Evolutionary conservation across 1,140 invertebrate species (phyloP).

Genomic region (Nasonia giraulti): DNA sequence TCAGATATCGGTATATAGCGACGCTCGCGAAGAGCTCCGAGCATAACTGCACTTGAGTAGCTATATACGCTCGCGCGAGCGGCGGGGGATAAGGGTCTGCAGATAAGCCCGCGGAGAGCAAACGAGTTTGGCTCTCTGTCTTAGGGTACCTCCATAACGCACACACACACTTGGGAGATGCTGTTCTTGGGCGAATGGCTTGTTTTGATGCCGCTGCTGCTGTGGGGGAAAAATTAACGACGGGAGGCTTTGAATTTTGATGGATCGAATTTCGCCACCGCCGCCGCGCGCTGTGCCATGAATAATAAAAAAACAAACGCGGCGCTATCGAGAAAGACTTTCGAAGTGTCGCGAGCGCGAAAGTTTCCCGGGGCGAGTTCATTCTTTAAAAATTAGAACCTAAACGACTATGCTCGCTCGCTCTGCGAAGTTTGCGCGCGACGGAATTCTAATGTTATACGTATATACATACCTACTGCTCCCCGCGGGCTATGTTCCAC

Average conservation of each 20-base stretch:
- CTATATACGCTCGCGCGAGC: background rate
- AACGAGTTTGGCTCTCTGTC: conserved; percentile 15
- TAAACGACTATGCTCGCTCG: background rate
- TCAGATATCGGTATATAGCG: conserved; percentile 34
- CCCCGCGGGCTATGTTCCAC: no score
- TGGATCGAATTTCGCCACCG: background rate
- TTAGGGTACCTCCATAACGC: no score
- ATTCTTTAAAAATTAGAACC: background rate
- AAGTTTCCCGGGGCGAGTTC: no score
- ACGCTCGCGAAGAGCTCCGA: background rate
- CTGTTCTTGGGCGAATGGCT: background rate
- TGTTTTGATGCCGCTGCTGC: conserved; percentile 11
- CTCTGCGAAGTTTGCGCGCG: background rate
- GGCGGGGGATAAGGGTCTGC: conserved; percentile 22
- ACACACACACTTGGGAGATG: no score
- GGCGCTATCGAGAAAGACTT: no score
- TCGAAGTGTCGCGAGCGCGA: no score
- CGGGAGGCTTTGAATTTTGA: background rate
- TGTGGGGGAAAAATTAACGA: background rate
- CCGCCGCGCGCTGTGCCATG: no score
- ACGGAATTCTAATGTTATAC: background rate
- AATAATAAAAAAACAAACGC: no score
- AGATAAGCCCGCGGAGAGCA: conserved; percentile 16
- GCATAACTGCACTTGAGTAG: conserved; percentile 35
- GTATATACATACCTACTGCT: no score